Conservation (phyloP, 2,797 vertebrate genomes). For the Rhadinocentrus ornatus region DNA sequence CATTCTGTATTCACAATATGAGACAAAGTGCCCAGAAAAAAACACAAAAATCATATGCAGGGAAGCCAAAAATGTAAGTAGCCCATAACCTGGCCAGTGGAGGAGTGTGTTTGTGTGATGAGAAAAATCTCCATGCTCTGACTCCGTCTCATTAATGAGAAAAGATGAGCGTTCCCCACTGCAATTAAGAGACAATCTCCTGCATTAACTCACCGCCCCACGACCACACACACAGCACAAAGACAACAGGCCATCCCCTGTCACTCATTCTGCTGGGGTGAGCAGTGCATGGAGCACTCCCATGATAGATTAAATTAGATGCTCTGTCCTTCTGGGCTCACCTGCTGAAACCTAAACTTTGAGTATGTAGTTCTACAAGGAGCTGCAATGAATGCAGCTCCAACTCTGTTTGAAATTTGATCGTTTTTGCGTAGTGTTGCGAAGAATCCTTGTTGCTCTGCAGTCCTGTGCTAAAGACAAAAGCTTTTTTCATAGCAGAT, state of each 20-base stretch:
- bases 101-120: constrained; percentile 73
- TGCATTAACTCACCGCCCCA: constrained; percentile 76
- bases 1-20: constrained; percentile 59
- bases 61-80: constrained; percentile 75
- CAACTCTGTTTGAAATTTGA: constrained; percentile 37
- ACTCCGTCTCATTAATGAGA: constrained; percentile 80
- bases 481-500: not conserved
- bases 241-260: constrained; percentile 78
- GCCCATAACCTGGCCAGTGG: constrained; percentile 73
- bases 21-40: constrained; percentile 45
- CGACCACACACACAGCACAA: constrained; percentile 84
- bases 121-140: constrained; percentile 77
- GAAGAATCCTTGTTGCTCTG: not conserved
- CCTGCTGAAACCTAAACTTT: constrained; percentile 80
- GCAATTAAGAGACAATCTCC: constrained; percentile 85
- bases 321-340: constrained; percentile 71
- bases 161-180: constrained; percentile 82
- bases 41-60: constrained; percentile 48
- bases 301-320: constrained; percentile 74
- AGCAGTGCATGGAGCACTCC: constrained; percentile 67
- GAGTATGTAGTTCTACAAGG: constrained; percentile 63
- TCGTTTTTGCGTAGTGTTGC: constrained; percentile 10
- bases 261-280: constrained; percentile 74
- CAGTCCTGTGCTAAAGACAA: constrained; percentile 1
- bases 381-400: constrained; percentile 46